Percentiles rank a stretch among this genome's conserved stretches.
phyloP scores from a whole-genome alignment of 2,888 invertebrate species.

The Punctoribates punctum region DNA sequence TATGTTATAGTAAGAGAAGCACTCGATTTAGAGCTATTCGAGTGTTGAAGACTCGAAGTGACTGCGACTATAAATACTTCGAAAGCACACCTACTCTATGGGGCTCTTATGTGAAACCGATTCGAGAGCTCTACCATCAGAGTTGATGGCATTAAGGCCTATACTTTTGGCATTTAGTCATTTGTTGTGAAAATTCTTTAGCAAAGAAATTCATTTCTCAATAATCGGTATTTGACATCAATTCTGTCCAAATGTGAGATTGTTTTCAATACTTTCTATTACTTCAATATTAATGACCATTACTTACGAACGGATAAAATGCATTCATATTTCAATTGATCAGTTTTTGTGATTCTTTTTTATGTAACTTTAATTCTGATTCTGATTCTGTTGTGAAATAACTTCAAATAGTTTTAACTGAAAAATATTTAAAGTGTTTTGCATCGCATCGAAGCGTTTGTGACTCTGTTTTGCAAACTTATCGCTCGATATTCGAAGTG shows the following conservation, averaged over 20 bases:
- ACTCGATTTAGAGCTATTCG: constrained; percentile 4
- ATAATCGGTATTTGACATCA: not conserved
- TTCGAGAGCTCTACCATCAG: constrained; percentile 1
- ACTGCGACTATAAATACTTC: constrained; percentile 14
- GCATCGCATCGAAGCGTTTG: no score
- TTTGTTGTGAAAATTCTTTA: not conserved
- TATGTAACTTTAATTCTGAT: no score
- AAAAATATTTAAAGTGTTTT: not conserved
- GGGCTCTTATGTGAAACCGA: not conserved
- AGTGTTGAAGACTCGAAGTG: not conserved
- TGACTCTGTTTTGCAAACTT: no score
- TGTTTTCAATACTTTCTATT: no score
- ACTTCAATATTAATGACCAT: no score
- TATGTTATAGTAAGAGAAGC: not conserved
- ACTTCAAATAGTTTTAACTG: not conserved
- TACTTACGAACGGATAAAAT: no score
- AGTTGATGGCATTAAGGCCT: constrained; percentile 30
- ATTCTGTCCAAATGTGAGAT: not conserved
- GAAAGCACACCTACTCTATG: not conserved
- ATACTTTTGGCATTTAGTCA: not conserved
- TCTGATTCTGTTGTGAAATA: no score
- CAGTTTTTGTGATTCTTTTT: no score
- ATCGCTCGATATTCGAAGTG: not conserved
- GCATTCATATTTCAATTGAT: no score
- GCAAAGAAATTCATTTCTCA: not conserved